phyloP scores from a whole-genome alignment of 2,797 vertebrate genomes.

The Sus cebifrons region DNA sequence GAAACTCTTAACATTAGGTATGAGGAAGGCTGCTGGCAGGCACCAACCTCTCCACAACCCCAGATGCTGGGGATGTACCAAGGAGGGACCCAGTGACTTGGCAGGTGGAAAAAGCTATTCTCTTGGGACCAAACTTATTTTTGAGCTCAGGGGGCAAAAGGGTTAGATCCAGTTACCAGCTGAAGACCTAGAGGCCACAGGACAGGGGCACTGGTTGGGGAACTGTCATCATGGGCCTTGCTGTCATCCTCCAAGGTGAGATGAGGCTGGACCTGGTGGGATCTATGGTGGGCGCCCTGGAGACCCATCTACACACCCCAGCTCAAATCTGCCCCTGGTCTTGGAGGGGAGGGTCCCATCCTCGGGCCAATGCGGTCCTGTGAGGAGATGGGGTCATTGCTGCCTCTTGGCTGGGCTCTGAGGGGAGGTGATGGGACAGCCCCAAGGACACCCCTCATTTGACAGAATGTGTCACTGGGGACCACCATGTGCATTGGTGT shows the following conservation, averaged over 20 bases:
- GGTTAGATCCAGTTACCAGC: neutral
- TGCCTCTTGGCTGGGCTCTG: neutral
- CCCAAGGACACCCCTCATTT: neutral
- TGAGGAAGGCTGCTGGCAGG: neutral
- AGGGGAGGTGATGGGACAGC: accelerated
- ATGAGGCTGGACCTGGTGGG: accelerated
- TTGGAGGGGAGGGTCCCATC: neutral
- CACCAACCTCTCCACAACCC: too few species aligned
- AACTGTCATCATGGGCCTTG: accelerated
- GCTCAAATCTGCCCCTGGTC: neutral
- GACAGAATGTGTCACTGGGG: accelerated
- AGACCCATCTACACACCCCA: neutral
- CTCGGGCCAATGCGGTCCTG: too few species aligned
- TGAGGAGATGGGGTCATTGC: accelerated
- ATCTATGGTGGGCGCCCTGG: neutral
- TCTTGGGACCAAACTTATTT: neutral
- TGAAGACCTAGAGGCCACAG: neutral
- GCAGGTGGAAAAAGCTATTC: neutral
- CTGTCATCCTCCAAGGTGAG: too few species aligned
- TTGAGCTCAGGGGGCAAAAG: neutral
- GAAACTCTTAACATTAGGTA: neutral
- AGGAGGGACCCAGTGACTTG: neutral
- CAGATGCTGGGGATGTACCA: neutral
- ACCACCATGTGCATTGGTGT: neutral
- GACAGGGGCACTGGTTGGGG: neutral